Conservation (phyloP, 2,113 vertebrate species). For the Microcebus jonahi region DNA sequence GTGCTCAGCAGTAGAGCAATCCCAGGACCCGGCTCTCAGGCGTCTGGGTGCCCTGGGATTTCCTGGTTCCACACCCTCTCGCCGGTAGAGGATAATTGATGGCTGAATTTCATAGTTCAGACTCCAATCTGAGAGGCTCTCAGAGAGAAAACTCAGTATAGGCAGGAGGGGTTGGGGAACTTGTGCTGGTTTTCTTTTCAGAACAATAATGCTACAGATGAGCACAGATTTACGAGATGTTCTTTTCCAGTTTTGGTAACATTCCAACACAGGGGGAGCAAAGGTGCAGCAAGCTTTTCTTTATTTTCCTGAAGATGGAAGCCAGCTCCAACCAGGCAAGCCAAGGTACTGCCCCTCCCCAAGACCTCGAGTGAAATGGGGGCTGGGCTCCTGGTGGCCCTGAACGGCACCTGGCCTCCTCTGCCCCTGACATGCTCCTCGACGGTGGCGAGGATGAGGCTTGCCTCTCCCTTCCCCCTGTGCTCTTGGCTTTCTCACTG, state of each 20-base stretch:
- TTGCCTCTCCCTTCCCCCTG: not conserved
- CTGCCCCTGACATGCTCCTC: not conserved
- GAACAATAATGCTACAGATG: constrained; percentile 25
- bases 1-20: not conserved
- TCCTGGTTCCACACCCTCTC: not conserved
- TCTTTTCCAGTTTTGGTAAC: constrained; percentile 44
- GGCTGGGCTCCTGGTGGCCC: too few species aligned
- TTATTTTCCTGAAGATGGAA: constrained; percentile 20
- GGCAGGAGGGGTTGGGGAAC: constrained; percentile 3
- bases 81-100: not conserved
- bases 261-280: constrained; percentile 31
- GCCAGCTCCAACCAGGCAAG: not conserved
- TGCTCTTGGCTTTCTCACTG: not conserved
- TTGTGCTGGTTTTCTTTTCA: not conserved
- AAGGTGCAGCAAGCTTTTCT: not conserved
- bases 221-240: constrained; percentile 57
- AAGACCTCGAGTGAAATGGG: not conserved
- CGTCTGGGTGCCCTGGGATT: not conserved
- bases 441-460: not conserved
- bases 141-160: not conserved
- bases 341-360: not conserved
- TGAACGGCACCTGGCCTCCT: not conserved
- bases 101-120: not conserved
- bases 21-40: not conserved
- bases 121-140: not conserved